Base-by-base conservation (phyloP, 2,888 invertebrate genomes). In the Calliopum simillimum region DNA sequence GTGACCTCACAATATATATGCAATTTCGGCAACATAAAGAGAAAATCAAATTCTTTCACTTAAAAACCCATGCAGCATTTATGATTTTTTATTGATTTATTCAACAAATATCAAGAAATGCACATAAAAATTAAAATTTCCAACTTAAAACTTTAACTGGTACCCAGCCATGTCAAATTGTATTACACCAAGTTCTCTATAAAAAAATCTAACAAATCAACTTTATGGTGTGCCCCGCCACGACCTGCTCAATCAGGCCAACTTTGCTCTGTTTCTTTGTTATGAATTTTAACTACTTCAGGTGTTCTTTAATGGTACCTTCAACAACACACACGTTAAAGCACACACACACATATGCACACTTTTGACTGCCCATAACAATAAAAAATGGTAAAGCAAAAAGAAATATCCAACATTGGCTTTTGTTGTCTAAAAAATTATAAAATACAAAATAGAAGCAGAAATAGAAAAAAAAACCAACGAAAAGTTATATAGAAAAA, bases 211-310 rank as follows among this genome's bases (percentile, higher is more conserved):
- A 33, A 33, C 33, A 33, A 33, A 33, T 33, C 33, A 33, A 33
- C 33, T 33, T 33, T 33, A 33, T 33, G 33, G 43, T 6, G 16
- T 41, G 23, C 25, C 12, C 46, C 44, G n/a, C 14, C 66, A 58
- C 66, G 66, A 66, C 66, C 66, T 66, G 66, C 66, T 66, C 66
- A 66, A 66, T 56, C 56, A 56, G 65, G 19, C 59, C 19, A 41
- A 46, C 55, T 23, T 33, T 51, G 41, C 63, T 33, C 33, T 33
- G 33, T 25, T 19, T 46, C 21, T 55, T 53, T 21, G 23, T 58
- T 44, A 66, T 56, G 66, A 59, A 44, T 25, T 59, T 58, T 49
- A 67, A 67, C 67, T 59, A 67, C 49, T 67, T 67, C 67, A 67
- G 67, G 59, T 67, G 67, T 59, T 67, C 59, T 46, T 67, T 49